Percentiles rank a stretch among this genome's conserved stretches.
Conservation (phyloP, 2,113 vertebrate genomes). For the Dissostichus mawsoni region DNA sequence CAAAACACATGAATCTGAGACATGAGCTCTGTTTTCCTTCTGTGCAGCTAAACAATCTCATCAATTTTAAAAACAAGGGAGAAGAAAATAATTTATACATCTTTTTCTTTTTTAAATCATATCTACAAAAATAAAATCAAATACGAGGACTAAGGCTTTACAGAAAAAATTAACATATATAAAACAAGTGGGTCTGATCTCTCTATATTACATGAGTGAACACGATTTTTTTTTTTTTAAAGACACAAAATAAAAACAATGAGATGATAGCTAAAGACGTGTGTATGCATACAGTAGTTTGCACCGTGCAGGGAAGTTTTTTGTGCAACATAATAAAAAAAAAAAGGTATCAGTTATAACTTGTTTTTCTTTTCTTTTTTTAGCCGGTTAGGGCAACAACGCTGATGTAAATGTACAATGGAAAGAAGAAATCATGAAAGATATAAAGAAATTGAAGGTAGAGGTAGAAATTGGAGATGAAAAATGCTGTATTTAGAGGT, state of each 20-base stretch:
- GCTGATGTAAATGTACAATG: constrained; percentile 31
- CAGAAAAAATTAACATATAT: constrained; percentile 78
- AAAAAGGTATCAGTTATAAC: constrained; percentile 51
- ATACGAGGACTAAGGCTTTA: constrained; percentile 82
- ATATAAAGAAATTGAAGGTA: constrained; percentile 50
- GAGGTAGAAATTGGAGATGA: constrained; percentile 70
- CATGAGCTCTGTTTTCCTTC: constrained; percentile 72
- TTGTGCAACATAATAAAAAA: constrained; percentile 69
- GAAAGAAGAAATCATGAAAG: constrained; percentile 33
- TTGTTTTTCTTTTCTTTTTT: constrained; percentile 5
- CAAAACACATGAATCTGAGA: constrained; percentile 82
- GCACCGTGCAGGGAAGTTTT: constrained; percentile 74
- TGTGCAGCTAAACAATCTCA: constrained; percentile 83
- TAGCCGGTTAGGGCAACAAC: constrained; percentile 21
- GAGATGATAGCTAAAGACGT: constrained; percentile 68
- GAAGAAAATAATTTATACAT: constrained; percentile 87
- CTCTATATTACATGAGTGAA: constrained; percentile 83
- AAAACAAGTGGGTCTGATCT: constrained; percentile 80
- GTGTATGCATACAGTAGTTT: constrained; percentile 83
- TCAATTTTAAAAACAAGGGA: constrained; percentile 79
- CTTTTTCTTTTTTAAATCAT: constrained; percentile 71
- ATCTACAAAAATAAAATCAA: constrained; percentile 88
- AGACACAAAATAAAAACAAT: constrained; percentile 66
- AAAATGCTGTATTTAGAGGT: constrained; percentile 30
- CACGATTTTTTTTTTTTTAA: constrained; percentile 36